These are phyloP conservation scores for Stomatorhinus walkeri DNA, from an alignment of 2,797 vertebrate genomes.

Conservation along the genomic window DNA sequence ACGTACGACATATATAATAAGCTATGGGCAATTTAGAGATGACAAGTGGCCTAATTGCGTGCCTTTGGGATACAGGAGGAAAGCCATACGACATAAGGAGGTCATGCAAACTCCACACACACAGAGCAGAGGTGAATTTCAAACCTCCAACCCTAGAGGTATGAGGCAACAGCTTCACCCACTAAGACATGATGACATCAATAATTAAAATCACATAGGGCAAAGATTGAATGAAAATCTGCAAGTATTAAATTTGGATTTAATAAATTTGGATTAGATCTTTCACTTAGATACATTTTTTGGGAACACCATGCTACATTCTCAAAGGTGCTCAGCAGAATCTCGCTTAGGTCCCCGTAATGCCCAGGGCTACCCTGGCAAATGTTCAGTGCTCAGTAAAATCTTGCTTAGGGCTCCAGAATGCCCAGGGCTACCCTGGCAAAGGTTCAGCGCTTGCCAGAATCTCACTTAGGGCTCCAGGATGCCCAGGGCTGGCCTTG, in stretches of 20 bases:
- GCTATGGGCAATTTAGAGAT: not conserved
- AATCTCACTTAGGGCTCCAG: not conserved
- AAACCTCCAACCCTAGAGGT: not conserved
- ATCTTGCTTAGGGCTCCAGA: not conserved
- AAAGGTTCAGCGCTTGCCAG: not conserved
- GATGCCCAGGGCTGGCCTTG: not conserved
- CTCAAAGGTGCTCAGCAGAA: not conserved
- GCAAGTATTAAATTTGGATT: not conserved
- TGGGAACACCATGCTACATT: not conserved
- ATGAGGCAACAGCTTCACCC: not conserved
- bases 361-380: not conserved
- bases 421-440: not conserved
- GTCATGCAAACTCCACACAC: not conserved
- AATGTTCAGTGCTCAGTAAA: not conserved
- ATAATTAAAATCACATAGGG: not conserved
- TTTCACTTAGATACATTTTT: not conserved
- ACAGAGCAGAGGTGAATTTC: not conserved
- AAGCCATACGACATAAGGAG: not conserved
- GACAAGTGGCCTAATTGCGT: not conserved
- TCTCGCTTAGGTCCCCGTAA: not conserved
- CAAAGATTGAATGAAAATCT: not conserved
- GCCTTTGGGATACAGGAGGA: not conserved
- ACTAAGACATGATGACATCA: not conserved
- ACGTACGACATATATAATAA: not conserved
- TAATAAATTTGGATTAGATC: not conserved